A percentile compares a stretch with the other conserved stretches of the same genome.
These are phyloP conservation scores for Gnathonemus longibarbis DNA, from an alignment of 2,113 vertebrate genomes.

Conservation along the genomic window DNA sequence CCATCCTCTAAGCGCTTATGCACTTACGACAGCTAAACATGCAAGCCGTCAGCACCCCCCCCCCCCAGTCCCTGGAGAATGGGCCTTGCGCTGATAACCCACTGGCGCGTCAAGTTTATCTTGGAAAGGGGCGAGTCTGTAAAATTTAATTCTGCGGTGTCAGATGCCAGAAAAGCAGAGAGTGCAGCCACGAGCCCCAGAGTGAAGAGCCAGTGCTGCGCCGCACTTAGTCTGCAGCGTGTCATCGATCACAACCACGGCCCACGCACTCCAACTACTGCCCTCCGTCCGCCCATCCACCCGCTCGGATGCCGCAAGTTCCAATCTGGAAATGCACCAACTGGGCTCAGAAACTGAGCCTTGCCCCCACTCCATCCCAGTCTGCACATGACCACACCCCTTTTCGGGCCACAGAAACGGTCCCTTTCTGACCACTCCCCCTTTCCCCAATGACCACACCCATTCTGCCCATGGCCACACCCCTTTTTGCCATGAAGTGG, in stretches of 20 bases:
- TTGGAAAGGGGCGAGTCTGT: constrained; percentile 19
- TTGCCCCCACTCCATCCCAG: background rate
- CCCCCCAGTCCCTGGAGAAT: no score
- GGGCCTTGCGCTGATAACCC: background rate
- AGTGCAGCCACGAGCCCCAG: constrained; percentile 33
- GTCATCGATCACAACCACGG: constrained; percentile 46
- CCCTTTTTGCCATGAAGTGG: background rate
- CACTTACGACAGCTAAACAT: background rate
- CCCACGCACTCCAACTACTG: constrained; percentile 49
- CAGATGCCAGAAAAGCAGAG: constrained; percentile 34
- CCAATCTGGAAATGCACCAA: background rate
- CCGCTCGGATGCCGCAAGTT: background rate
- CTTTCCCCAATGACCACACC: background rate
- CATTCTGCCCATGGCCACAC: background rate
- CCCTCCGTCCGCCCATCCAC: constrained; percentile 30
- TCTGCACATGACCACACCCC: background rate
- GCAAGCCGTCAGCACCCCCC: background rate
- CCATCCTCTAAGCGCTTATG: background rate
- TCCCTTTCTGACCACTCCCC: background rate
- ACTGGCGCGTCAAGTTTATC: constrained; percentile 9
- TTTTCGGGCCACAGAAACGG: background rate
- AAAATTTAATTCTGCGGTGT: constrained; percentile 21
- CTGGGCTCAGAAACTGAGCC: background rate
- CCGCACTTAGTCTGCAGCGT: constrained; percentile 31
- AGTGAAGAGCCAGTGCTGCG: constrained; percentile 27